These are phyloP conservation scores for Spermophilus dauricus DNA, from an alignment of 2,113 vertebrate species.

Conservation along the genomic window DNA sequence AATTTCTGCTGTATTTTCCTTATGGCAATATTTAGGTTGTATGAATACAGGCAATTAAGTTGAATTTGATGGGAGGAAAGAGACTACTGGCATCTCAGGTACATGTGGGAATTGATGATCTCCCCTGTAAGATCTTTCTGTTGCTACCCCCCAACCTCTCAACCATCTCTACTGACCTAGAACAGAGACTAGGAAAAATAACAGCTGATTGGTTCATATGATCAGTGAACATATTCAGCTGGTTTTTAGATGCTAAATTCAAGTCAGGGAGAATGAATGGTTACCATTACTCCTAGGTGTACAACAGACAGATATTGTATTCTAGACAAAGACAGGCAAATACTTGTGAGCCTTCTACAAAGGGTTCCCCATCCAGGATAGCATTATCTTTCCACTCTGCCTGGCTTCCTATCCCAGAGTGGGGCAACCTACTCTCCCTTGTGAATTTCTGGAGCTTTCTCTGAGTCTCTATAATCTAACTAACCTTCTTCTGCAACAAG, in stretches of 20 bases:
- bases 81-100: not conserved
- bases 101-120: rapidly evolving
- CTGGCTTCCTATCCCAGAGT: not conserved
- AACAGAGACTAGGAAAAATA: not conserved
- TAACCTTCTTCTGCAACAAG: not conserved
- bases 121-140: not conserved
- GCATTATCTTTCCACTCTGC: not conserved
- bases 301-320: not conserved
- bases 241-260: not conserved
- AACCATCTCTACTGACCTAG: not conserved
- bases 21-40: not conserved
- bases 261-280: not conserved
- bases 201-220: not conserved
- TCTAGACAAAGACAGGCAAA: not conserved
- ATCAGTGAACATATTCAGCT: not conserved
- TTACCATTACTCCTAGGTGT: not conserved
- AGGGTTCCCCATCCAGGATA: rapidly evolving
- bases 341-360: rapidly evolving
- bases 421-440: not conserved
- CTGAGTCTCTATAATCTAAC: not conserved
- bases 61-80: not conserved
- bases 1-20: not conserved
- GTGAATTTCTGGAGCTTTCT: conserved; percentile 1
- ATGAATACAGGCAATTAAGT: not conserved
- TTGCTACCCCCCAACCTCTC: rapidly evolving